A percentile compares a stretch with the other conserved stretches of the same genome.
phyloP scores from a whole-genome alignment of 2,797 vertebrate genomes.

The Malurus leucopterus region DNA sequence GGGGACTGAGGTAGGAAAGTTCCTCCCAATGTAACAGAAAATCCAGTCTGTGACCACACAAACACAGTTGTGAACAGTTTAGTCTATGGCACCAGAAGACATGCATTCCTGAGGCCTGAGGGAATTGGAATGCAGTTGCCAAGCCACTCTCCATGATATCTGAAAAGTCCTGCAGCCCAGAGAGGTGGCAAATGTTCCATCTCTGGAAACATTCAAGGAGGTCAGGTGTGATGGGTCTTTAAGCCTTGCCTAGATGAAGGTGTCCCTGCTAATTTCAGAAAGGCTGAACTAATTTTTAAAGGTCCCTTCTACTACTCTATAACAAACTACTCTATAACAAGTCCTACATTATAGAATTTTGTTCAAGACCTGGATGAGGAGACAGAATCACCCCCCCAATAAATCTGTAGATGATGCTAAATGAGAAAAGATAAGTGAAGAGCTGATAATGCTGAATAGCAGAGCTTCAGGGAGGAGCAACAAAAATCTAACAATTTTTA shows the following conservation, averaged over 20 bases:
- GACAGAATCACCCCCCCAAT: background rate
- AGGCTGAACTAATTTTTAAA: background rate
- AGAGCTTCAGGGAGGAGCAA: background rate
- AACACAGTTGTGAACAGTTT: background rate
- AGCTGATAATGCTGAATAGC: background rate
- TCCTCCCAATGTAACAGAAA: background rate
- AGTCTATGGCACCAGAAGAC: background rate
- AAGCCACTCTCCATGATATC: background rate
- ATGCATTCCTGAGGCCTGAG: background rate
- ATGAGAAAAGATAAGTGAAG: background rate
- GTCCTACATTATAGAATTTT: background rate
- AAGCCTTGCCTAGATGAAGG: background rate
- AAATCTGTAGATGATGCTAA: background rate
- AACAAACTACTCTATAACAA: background rate
- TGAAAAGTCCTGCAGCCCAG: background rate
- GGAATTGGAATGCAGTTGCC: background rate
- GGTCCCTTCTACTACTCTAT: background rate
- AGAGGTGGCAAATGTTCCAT: background rate
- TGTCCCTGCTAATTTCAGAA: background rate
- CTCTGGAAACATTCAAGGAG: background rate
- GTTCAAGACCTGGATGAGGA: background rate
- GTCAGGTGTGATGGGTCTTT: background rate
- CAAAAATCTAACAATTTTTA: background rate
- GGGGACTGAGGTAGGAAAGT: background rate
- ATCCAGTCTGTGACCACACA: accelerated